A percentile compares a stretch with the other conserved stretches of the same genome.
Evolutionary conservation across 2,113 vertebrate genomes (phyloP).

Genomic region (Ciconia maguari): DNA sequence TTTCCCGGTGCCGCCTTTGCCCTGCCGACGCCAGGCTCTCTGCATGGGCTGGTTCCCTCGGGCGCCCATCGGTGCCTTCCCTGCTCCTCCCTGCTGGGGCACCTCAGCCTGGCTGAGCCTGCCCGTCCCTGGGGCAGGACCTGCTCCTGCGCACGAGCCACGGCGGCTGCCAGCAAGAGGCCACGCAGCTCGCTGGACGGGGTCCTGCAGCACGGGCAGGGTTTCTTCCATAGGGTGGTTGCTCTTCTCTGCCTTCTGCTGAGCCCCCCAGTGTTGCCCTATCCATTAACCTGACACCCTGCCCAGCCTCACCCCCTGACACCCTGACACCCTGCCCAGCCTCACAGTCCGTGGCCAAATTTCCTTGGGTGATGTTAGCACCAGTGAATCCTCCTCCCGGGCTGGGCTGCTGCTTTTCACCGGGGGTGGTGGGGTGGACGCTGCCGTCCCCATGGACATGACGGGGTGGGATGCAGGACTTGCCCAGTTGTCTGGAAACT

Average conservation of each 20-base stretch:
- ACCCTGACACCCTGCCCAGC: neutral
- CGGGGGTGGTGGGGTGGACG: fast-evolving
- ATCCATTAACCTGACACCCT: neutral
- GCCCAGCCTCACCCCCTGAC: neutral
- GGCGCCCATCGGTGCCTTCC: neutral
- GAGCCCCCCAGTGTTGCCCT: neutral
- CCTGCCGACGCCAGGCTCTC: fast-evolving
- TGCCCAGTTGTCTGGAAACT: neutral
- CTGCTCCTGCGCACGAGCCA: neutral
- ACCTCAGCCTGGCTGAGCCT: neutral
- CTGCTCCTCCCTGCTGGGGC: neutral
- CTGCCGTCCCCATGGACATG: neutral
- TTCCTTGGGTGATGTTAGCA: neutral
- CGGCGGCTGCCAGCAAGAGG: neutral
- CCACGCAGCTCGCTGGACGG: neutral
- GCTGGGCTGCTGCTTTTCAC: neutral
- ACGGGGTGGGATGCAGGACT: neutral
- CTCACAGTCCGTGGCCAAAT: neutral
- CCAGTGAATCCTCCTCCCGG: neutral
- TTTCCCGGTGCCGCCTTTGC: neutral
- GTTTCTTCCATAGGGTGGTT: neutral
- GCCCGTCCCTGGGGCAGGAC: neutral
- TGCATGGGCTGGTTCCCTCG: neutral
- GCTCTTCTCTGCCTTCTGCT: neutral
- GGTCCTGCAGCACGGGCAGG: neutral